phyloP scores from a whole-genome alignment of 2,797 vertebrate species.

The Takifugu ocellatus region DNA sequence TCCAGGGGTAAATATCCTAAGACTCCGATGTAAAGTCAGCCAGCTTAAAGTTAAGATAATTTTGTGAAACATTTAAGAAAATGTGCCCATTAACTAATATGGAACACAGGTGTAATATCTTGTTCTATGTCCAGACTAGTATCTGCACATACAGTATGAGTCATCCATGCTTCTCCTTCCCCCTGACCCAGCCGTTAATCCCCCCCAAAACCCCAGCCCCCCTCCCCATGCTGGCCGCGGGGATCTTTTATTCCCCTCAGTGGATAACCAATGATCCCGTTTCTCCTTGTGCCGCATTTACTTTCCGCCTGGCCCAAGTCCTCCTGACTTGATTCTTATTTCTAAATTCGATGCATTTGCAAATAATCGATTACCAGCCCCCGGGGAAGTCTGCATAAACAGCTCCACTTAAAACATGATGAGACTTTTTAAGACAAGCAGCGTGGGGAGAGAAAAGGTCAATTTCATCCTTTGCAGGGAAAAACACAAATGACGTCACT shows the following conservation, averaged over 20 bases:
- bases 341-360: too few species aligned
- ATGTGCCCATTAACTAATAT: slow-evolving; percentile 6
- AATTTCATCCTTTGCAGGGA: slow-evolving; percentile 43
- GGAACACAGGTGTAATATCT: slow-evolving; percentile 18
- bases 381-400: neutral
- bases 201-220: slow-evolving; percentile 15
- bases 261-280: slow-evolving; percentile 8
- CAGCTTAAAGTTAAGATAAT: neutral
- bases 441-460: slow-evolving; percentile 50
- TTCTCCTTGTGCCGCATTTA: slow-evolving; percentile 6
- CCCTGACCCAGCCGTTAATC: slow-evolving; percentile 56
- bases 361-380: neutral
- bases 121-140: slow-evolving; percentile 34
- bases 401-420: neutral
- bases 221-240: slow-evolving; percentile 21
- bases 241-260: neutral
- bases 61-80: neutral
- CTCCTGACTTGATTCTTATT: too few species aligned
- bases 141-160: slow-evolving; percentile 61
- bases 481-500: slow-evolving; percentile 64
- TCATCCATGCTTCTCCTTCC: slow-evolving; percentile 61
- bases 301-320: neutral
- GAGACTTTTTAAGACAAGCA: slow-evolving; percentile 9
- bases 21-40: too few species aligned
- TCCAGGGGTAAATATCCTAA: too few species aligned